Evolutionary conservation across 1,140 invertebrate species (phyloP).

Genomic region (Bradynema listronoti): DNA sequence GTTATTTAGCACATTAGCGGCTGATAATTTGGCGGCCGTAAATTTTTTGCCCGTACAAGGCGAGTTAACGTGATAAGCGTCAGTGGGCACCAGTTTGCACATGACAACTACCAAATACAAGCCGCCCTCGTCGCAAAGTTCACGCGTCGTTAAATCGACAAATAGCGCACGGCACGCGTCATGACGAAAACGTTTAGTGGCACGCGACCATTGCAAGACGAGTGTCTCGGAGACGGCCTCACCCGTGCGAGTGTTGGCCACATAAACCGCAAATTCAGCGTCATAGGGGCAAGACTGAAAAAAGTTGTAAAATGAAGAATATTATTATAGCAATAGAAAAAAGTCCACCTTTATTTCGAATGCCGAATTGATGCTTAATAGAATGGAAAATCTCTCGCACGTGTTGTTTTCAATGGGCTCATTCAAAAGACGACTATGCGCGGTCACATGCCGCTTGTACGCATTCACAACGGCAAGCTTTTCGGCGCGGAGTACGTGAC

Average conservation of each 20-base stretch:
- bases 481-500: slow-evolving; percentile 26
- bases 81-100: not conserved
- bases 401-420: too few species aligned
- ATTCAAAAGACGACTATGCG: too few species aligned
- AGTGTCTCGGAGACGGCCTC: not conserved
- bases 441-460: not conserved
- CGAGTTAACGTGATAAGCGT: too few species aligned
- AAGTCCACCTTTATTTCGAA: too few species aligned
- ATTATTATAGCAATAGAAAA: too few species aligned
- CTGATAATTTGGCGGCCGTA: too few species aligned
- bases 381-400: too few species aligned
- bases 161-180: slow-evolving; percentile 1
- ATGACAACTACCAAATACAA: slow-evolving; percentile 1
- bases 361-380: too few species aligned
- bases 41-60: too few species aligned
- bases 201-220: slow-evolving; percentile 5
- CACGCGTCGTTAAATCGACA: slow-evolving; percentile 14
- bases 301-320: too few species aligned
- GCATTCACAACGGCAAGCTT: slow-evolving; percentile 4
- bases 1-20: too few species aligned
- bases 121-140: slow-evolving; percentile 21
- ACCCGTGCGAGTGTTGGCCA: slow-evolving; percentile 8
- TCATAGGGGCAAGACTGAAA: too few species aligned
- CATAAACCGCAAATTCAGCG: slow-evolving; percentile 17
- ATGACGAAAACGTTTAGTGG: not conserved